Conservation (phyloP, 2,888 invertebrate genomes). For the Branchipolynoe longqiensis region DNA sequence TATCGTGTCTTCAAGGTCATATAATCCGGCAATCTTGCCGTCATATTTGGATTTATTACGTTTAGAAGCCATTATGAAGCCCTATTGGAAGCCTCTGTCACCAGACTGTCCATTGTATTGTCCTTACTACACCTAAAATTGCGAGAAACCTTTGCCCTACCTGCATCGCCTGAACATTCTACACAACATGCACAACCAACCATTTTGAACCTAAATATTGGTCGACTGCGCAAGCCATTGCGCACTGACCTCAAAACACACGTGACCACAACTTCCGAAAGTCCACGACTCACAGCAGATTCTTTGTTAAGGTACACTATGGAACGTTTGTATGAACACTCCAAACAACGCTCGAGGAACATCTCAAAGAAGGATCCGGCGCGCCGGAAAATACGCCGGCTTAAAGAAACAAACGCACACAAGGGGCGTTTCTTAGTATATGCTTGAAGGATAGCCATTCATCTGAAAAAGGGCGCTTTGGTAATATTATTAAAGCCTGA, state of each 20-base stretch:
- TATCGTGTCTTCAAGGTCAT: conserved; percentile 97
- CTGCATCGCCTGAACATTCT: conserved; percentile 19
- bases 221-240: conserved; percentile 45
- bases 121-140: conserved; percentile 21
- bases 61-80: conserved; percentile 71
- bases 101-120: conserved; percentile 3
- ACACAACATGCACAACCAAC: conserved; percentile 17
- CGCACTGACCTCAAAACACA: conserved; percentile 58
- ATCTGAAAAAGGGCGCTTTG: too few species aligned
- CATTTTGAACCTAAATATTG: conserved; percentile 57
- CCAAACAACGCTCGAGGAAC: too few species aligned
- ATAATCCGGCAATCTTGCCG: conserved; percentile 87
- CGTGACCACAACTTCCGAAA: conserved; percentile 55
- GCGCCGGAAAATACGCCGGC: too few species aligned
- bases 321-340: too few species aligned
- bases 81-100: conserved; percentile 46
- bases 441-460: too few species aligned
- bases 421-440: too few species aligned
- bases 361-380: too few species aligned
- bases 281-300: too few species aligned
- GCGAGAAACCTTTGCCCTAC: conserved; percentile 43
- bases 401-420: too few species aligned
- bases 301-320: too few species aligned
- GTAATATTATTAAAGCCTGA: too few species aligned
- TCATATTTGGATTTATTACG: conserved; percentile 76